These are phyloP conservation scores for Grallaria varia DNA, from an alignment of 2,113 vertebrate genomes.

Conservation along the genomic window DNA sequence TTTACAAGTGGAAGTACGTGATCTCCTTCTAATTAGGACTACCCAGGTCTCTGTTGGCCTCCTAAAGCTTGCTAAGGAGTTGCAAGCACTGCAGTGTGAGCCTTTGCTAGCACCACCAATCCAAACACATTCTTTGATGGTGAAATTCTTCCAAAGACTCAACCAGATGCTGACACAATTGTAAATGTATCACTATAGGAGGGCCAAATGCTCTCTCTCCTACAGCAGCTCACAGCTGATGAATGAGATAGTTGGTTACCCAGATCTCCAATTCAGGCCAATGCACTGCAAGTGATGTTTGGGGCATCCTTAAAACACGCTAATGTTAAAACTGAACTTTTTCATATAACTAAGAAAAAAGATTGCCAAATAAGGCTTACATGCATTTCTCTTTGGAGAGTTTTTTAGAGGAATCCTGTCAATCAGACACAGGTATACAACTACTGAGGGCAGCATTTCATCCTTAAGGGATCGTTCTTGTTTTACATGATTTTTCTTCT, in stretches of 20 bases:
- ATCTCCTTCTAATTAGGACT: conserved; percentile 8
- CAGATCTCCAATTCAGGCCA: background rate
- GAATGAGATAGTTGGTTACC: background rate
- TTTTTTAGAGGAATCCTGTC: background rate
- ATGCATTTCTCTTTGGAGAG: background rate
- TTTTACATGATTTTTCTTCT: background rate
- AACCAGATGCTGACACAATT: background rate
- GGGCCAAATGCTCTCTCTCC: background rate
- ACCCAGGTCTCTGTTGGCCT: background rate
- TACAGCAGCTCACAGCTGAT: background rate
- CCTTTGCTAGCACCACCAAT: background rate
- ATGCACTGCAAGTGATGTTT: background rate
- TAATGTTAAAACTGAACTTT: background rate
- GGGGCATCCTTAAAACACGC: background rate
- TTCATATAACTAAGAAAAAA: background rate
- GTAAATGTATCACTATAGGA: rapidly evolving
- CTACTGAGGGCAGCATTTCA: background rate
- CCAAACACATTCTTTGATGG: conserved; percentile 14
- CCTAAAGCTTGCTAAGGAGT: conserved; percentile 19
- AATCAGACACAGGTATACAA: background rate
- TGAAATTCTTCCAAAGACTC: conserved; percentile 36
- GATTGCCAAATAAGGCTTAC: background rate
- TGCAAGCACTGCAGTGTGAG: conserved; percentile 8
- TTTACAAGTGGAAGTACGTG: conserved; percentile 30
- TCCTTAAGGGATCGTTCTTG: background rate